These are phyloP conservation scores for Amniataba percoides DNA, from an alignment of 2,797 vertebrate species.

Conservation along the genomic window DNA sequence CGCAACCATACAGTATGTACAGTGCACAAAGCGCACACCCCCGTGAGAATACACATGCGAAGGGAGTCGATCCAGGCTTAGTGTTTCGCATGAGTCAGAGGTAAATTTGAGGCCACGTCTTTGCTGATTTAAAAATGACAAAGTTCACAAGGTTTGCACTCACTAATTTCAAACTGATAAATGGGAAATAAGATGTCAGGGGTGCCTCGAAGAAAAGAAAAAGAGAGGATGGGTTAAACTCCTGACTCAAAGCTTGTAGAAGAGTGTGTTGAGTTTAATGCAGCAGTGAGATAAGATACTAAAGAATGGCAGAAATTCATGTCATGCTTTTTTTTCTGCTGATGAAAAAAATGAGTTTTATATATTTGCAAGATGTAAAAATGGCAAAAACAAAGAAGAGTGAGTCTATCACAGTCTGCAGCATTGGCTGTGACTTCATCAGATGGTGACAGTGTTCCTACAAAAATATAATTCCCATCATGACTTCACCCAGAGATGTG, in stretches of 20 bases:
- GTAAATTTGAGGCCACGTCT: conserved; percentile 50
- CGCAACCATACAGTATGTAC: conserved; percentile 22
- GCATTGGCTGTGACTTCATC: too few relatives aligned
- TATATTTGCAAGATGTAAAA: neutral
- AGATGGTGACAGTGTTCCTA: neutral
- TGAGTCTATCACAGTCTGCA: neutral
- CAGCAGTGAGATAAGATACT: neutral
- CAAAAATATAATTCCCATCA: neutral
- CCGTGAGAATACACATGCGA: conserved; percentile 7
- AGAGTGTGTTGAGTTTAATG: neutral
- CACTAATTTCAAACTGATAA: conserved; percentile 33
- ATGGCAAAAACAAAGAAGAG: too few relatives aligned
- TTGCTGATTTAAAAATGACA: conserved; percentile 41
- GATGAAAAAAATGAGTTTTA: neutral
- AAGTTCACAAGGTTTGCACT: conserved; percentile 45
- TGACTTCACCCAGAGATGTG: neutral
- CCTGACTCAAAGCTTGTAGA: neutral
- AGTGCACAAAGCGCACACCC: conserved; percentile 23
- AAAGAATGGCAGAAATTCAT: neutral
- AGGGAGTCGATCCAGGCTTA: conserved; percentile 42
- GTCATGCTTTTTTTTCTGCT: neutral
- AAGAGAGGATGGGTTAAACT: conserved; percentile 3
- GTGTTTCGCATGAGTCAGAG: conserved; percentile 62
- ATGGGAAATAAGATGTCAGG: conserved; percentile 23
- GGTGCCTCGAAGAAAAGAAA: conserved; percentile 35